A percentile compares a stretch with the other conserved stretches of the same genome.
Conservation (phyloP, 2,797 vertebrate genomes). For the Myotis daubentonii region DNA sequence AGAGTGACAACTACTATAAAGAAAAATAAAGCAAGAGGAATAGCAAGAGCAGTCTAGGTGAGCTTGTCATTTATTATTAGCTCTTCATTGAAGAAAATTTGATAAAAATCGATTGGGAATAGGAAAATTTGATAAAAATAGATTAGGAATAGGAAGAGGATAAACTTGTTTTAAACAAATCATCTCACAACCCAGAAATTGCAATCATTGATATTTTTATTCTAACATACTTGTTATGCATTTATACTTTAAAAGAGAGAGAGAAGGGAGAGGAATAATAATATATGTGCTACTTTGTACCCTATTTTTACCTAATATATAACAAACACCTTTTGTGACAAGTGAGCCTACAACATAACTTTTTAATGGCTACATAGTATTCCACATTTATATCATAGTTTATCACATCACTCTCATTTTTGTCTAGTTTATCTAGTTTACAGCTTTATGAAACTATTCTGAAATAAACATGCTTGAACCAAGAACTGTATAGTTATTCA, state of each 20-base stretch:
- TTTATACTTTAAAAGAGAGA: constrained; percentile 42
- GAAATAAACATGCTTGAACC: constrained; percentile 32
- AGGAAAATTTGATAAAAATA: background rate
- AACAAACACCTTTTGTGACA: background rate
- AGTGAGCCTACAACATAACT: background rate
- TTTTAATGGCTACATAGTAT: constrained; percentile 14
- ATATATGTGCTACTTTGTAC: background rate
- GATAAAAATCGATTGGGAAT: background rate
- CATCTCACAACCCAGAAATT: background rate
- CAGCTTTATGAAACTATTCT: constrained; percentile 42
- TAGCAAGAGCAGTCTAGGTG: background rate
- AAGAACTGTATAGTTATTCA: constrained; percentile 21
- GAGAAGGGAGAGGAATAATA: background rate
- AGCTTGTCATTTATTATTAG: background rate
- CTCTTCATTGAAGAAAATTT: background rate
- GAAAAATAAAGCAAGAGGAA: constrained; percentile 22
- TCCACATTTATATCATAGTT: background rate
- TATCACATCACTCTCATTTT: background rate
- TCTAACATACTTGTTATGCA: background rate
- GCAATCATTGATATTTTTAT: background rate
- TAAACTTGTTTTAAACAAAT: constrained; percentile 20
- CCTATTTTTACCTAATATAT: background rate
- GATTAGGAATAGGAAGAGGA: background rate
- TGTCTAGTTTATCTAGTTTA: background rate
- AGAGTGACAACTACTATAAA: background rate